Conservation (phyloP, 2,113 vertebrate genomes). For the Pycnonotus jocosus region DNA sequence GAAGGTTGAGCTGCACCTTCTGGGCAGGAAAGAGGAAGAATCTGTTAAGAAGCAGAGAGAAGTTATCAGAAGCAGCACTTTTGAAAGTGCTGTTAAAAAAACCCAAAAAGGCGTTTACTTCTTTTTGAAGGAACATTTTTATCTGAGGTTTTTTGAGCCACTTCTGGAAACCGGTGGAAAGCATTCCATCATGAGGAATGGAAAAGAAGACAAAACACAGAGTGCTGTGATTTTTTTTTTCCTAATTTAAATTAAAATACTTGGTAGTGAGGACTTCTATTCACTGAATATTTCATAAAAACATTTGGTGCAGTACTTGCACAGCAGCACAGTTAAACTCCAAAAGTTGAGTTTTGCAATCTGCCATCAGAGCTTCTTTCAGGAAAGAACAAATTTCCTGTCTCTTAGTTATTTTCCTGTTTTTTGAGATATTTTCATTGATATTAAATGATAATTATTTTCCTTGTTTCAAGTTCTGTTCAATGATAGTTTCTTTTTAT, state of each 20-base stretch:
- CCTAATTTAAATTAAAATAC: neutral
- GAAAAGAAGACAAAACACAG: neutral
- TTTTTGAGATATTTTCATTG: neutral
- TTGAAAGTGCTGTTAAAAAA: neutral
- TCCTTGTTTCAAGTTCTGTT: neutral
- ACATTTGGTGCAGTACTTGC: neutral
- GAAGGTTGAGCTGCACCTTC: neutral
- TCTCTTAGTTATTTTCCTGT: neutral
- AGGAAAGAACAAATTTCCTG: neutral
- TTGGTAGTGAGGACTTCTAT: neutral
- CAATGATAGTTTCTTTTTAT: neutral
- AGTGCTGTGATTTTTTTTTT: too few species aligned
- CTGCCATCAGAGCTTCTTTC: neutral
- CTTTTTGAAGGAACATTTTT: neutral
- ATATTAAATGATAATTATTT: neutral
- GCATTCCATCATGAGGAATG: neutral
- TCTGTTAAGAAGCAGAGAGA: neutral
- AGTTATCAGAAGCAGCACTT: neutral
- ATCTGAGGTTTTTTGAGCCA: accelerated
- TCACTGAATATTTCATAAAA: neutral
- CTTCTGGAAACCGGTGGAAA: neutral
- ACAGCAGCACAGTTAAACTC: neutral
- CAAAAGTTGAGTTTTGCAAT: neutral
- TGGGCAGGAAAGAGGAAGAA: neutral
- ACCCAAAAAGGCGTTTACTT: accelerated